phyloP scores from a whole-genome alignment of 2,888 invertebrate genomes.

The Drosophila pseudotakahashii region DNA sequence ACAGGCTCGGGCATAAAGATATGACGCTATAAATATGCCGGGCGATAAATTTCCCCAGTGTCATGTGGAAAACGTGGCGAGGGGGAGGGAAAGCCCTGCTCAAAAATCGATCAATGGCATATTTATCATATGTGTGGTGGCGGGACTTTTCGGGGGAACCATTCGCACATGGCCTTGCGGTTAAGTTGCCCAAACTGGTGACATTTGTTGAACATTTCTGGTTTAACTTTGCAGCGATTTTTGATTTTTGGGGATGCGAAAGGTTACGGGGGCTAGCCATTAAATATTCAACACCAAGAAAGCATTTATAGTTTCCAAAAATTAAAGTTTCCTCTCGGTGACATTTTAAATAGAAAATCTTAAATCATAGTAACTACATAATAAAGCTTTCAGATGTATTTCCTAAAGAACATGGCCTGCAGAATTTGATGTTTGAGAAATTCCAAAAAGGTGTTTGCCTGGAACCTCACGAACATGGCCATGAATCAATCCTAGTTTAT shows the following conservation, averaged over 20 bases:
- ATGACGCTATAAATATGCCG: constrained; percentile 75
- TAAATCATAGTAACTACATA: not conserved
- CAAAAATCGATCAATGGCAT: constrained; percentile 81
- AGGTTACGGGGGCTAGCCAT: not conserved
- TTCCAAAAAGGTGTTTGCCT: not conserved
- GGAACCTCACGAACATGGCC: constrained; percentile 15
- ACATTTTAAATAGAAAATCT: not conserved
- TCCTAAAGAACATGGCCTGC: not conserved
- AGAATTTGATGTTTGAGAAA: not conserved
- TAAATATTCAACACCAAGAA: not conserved
- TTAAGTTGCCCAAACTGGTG: constrained; percentile 23
- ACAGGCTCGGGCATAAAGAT: constrained; percentile 63
- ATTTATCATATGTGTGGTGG: constrained; percentile 74
- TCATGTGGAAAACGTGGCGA: constrained; percentile 8
- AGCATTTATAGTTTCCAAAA: not conserved
- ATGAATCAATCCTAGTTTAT: constrained; percentile 34
- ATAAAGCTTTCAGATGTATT: not conserved
- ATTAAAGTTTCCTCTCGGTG: too few relatives aligned
- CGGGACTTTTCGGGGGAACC: constrained; percentile 13
- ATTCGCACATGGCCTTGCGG: constrained; percentile 21
- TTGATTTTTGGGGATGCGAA: not conserved
- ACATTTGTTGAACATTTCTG: constrained; percentile 3
- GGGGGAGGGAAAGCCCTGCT: constrained; percentile 45
- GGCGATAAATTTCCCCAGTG: constrained; percentile 70
- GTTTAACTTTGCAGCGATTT: constrained; percentile 9